Evolutionary conservation across 1,140 invertebrate species (phyloP).

Genomic region (Drosophila busckii): DNA sequence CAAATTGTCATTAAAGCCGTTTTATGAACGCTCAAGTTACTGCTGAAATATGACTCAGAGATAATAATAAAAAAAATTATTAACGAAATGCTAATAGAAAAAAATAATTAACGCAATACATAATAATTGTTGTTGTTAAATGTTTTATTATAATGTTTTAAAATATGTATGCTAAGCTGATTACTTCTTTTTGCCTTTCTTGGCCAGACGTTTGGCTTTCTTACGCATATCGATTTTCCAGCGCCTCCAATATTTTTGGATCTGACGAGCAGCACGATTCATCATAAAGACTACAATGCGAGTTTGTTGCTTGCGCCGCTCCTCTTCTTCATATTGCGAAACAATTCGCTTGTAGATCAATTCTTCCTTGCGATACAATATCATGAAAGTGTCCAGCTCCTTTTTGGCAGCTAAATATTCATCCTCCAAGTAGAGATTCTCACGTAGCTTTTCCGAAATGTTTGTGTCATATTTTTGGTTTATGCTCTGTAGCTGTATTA

Average conservation of each 20-base stretch:
- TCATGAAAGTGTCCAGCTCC: slow-evolving; percentile 44
- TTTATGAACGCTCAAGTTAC: neutral
- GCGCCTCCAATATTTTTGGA: slow-evolving; percentile 63
- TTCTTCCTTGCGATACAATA: slow-evolving; percentile 41
- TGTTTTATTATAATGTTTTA: neutral
- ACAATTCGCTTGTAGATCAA: slow-evolving; percentile 45
- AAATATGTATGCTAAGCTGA: neutral
- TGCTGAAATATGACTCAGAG: neutral
- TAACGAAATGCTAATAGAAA: neutral
- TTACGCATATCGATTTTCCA: slow-evolving; percentile 40
- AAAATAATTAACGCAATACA: neutral
- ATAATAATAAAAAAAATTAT: neutral
- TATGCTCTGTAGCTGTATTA: slow-evolving; percentile 40
- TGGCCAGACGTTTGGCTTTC: slow-evolving; percentile 20
- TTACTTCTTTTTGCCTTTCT: slow-evolving; percentile 49
- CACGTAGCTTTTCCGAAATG: slow-evolving; percentile 34
- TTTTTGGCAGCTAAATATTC: slow-evolving; percentile 41
- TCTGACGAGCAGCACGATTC: slow-evolving; percentile 55
- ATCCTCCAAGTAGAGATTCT: slow-evolving; percentile 44
- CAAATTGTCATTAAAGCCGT: slow-evolving; percentile 3
- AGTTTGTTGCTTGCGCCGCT: slow-evolving; percentile 42
- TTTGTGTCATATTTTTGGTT: slow-evolving; percentile 37
- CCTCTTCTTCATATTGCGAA: slow-evolving; percentile 45
- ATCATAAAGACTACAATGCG: slow-evolving; percentile 58
- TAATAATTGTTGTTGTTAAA: neutral